Conservation (phyloP, 2,888 invertebrate species). For the Seira ritae region DNA sequence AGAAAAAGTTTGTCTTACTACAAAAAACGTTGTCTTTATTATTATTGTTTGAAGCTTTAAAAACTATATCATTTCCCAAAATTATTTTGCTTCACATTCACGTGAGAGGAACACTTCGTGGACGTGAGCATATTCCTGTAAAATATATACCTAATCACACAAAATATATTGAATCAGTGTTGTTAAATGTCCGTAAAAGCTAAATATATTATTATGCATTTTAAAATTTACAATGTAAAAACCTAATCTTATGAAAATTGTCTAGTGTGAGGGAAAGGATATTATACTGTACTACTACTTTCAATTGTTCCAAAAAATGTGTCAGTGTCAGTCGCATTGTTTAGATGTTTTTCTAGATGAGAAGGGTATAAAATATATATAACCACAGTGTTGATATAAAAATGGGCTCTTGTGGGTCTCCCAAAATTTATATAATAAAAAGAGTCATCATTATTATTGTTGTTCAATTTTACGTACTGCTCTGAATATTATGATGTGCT, state of each 20-base stretch:
- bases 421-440: constrained; percentile 4
- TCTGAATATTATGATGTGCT: background rate
- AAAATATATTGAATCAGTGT: background rate
- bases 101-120: too few relatives aligned
- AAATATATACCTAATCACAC: too few relatives aligned
- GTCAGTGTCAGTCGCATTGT: constrained; percentile 11
- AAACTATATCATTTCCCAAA: background rate
- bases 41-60: constrained; percentile 5
- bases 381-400: constrained; percentile 3
- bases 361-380: background rate
- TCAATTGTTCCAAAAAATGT: constrained; percentile 11
- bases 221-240: constrained; percentile 6
- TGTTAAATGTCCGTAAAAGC: constrained; percentile 1
- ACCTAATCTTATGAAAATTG: background rate
- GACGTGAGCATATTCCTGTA: too few relatives aligned
- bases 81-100: too few relatives aligned
- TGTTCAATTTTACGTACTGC: background rate
- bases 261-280: constrained; percentile 2
- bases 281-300: background rate
- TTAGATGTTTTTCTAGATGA: constrained; percentile 7
- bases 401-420: constrained; percentile 1
- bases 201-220: constrained; percentile 3
- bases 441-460: too few relatives aligned
- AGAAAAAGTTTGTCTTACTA: constrained; percentile 22
- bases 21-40: constrained; percentile 30